These are phyloP conservation scores for Malacoctenus gilli DNA, from an alignment of 2,797 vertebrate genomes.

Conservation along the genomic window DNA sequence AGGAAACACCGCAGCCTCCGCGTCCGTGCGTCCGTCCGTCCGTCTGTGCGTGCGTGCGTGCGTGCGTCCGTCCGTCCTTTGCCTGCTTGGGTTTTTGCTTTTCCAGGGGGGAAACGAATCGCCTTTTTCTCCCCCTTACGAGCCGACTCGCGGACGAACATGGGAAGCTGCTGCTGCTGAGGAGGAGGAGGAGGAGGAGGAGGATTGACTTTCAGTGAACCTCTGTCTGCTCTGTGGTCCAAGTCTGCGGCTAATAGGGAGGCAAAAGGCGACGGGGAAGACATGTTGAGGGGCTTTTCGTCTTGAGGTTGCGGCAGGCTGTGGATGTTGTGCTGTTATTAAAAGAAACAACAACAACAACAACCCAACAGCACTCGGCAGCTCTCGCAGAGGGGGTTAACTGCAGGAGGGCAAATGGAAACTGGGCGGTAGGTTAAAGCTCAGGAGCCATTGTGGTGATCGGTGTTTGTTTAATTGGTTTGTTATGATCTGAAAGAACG, in stretches of 20 bases:
- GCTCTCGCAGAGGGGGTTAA: conserved; percentile 15
- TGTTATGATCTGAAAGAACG: conserved; percentile 62
- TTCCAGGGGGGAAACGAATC: conserved; percentile 25
- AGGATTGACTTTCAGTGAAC: conserved; percentile 72
- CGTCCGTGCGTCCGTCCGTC: conserved; percentile 22
- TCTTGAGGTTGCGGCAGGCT: conserved; percentile 73
- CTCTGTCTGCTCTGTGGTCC: too few species aligned
- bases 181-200: too few species aligned
- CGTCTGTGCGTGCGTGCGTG: conserved; percentile 19
- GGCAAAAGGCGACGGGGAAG: conserved; percentile 67
- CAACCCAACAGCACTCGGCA: too few species aligned
- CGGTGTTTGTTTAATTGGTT: conserved; percentile 68
- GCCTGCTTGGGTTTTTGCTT: conserved; percentile 35
- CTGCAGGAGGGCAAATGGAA: conserved; percentile 36
- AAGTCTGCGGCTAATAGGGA: conserved; percentile 53
- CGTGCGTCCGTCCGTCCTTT: conserved; percentile 7
- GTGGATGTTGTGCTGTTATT: conserved; percentile 58
- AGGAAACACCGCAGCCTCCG: conserved; percentile 60
- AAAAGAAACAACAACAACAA: too few species aligned
- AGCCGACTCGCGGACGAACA: conserved; percentile 73
- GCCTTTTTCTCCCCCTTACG: conserved; percentile 9
- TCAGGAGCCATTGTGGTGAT: conserved; percentile 54
- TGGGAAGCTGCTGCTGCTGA: conserved; percentile 70
- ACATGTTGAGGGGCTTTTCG: conserved; percentile 75
- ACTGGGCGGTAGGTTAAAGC: conserved; percentile 43